Evolutionary conservation across 2,888 invertebrate species (phyloP), one percentile per base, ranked within the genome.

Genomic region (Nemurella pictetii): DNA sequence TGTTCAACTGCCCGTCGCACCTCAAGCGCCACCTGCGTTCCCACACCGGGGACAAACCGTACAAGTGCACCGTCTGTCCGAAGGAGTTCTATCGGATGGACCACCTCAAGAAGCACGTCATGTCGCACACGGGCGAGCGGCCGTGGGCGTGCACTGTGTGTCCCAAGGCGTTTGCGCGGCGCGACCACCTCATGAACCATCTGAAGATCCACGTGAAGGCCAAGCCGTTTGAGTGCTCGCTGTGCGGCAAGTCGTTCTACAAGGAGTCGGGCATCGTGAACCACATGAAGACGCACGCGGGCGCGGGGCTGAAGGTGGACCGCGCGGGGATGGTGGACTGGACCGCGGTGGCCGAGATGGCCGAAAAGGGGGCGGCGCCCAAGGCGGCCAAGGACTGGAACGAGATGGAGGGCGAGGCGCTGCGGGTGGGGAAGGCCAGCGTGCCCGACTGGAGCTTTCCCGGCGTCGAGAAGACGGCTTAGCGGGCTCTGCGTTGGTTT

Each of bases 21-120:
- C 35, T 81, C 4, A 81, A 81, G 30, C 80, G 80, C 36, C 80
- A 81, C 80, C 80, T 81, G n/a, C 80, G 80, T 35, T 81, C 80
- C 3, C 80, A 81, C 26, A 32, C 80, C 25, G 80, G 80, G 2
- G 80, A 36, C 26, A 81, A 81, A 26, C 80, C 80, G 2, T 81
- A 81, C 36, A 36, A 32, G 35, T 81, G 80, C 35, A 30, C 80
- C 7, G 36, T 36, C 4, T 81, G 80, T 26, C 32, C 32, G 32
- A 81, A 81, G 27, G 36, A 26, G 26, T 81, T 81, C 36, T 81
- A 81, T n/a, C 80, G 80, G 25, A 26, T 26, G 35, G 80, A 81
- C 25, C 80, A 81, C 32, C 80, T 81, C 27, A 81, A 30, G n/a
- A 81, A 81, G 27, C 80, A 81, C 27, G 26, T 36, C 30, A 30